Percentiles rank a stretch among this genome's conserved stretches.
These are phyloP conservation scores for Pristionchus exspectatus DNA, from an alignment of 2,888 invertebrate genomes.

Conservation along the genomic window DNA sequence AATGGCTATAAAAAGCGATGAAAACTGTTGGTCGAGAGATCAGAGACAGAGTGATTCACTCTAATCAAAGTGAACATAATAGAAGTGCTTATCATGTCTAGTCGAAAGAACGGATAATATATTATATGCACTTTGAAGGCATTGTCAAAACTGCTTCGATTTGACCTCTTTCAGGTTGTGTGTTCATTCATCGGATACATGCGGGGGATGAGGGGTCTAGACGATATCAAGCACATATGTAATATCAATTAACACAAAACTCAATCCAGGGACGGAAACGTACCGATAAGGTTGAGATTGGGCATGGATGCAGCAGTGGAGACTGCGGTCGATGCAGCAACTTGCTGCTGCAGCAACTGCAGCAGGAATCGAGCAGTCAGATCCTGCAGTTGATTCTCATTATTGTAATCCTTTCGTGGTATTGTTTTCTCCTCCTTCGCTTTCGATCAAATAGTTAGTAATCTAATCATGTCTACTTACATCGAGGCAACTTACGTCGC, in stretches of 20 bases:
- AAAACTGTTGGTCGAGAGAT: neutral
- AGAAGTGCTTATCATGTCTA: neutral
- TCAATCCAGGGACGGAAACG: no score
- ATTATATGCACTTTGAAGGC: neutral
- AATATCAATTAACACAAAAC: no score
- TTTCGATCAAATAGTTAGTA: no score
- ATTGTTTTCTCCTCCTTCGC: no score
- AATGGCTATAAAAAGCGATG: neutral
- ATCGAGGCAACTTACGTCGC: neutral
- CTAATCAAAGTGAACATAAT: neutral
- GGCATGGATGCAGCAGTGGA: slow-evolving; percentile 36
- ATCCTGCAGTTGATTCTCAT: neutral
- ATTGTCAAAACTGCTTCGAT: neutral
- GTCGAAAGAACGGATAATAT: neutral
- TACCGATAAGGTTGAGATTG: neutral
- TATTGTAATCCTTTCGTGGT: neutral
- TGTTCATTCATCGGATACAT: neutral
- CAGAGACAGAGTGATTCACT: neutral
- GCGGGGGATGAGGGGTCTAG: no score
- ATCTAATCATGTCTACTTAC: neutral
- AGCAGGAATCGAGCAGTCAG: neutral
- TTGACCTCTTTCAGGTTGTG: neutral
- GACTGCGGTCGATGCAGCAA: neutral
- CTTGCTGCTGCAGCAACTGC: neutral
- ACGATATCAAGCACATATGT: no score